These are phyloP conservation scores for Bombus superbus DNA, from an alignment of 1,140 invertebrate species.

Conservation along the genomic window DNA sequence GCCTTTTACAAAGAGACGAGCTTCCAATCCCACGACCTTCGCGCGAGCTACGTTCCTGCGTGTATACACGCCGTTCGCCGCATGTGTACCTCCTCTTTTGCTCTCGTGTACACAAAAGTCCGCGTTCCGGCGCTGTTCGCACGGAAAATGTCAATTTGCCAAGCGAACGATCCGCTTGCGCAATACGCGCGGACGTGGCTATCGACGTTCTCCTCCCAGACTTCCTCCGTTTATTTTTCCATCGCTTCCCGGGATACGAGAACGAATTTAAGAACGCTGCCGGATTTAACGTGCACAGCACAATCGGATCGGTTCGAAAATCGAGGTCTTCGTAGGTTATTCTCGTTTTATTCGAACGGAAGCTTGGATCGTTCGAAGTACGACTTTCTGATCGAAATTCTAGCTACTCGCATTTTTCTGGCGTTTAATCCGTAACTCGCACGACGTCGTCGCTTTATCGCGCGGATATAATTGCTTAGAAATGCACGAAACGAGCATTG, in stretches of 20 bases:
- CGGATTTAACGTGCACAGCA: background rate
- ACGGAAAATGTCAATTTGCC: slow-evolving; percentile 46
- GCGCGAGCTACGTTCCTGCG: slow-evolving; percentile 26
- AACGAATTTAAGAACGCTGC: background rate
- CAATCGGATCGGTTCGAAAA: background rate
- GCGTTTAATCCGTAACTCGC: background rate
- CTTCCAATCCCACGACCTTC: slow-evolving; percentile 53
- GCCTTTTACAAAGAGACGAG: slow-evolving; percentile 39
- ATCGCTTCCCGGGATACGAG: background rate
- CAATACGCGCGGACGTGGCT: slow-evolving; percentile 3
- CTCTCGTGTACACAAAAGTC: slow-evolving; percentile 13
- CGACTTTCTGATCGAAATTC: background rate
- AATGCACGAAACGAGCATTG: background rate
- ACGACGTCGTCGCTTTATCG: background rate
- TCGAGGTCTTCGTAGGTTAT: background rate
- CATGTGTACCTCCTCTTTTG: background rate
- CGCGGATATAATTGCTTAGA: background rate
- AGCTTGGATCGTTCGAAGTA: background rate
- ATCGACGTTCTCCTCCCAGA: slow-evolving; percentile 16
- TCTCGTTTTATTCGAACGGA: background rate
- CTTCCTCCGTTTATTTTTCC: slow-evolving; percentile 10
- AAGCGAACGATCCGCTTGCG: slow-evolving; percentile 37
- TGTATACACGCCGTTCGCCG: background rate
- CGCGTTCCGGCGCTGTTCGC: slow-evolving; percentile 5
- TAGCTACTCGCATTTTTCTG: background rate